These are phyloP conservation scores for Ptychadena robeensis DNA, from an alignment of 2,797 vertebrate species.

Conservation along the genomic window DNA sequence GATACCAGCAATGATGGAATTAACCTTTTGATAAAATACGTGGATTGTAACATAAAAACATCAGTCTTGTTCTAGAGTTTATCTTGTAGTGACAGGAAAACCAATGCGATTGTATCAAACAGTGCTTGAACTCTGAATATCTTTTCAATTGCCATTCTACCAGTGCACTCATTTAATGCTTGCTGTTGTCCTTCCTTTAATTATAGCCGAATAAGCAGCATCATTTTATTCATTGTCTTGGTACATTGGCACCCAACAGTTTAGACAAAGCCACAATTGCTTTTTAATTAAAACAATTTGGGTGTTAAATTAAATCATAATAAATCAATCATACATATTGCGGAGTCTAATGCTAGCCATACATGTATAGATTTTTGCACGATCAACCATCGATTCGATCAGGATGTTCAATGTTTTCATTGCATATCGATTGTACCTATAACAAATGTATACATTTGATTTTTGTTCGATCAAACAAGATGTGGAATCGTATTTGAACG, in stretches of 20 bases:
- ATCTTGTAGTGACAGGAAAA: not conserved
- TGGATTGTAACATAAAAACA: slow-evolving; percentile 1
- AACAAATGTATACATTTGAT: too few species aligned
- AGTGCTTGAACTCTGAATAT: not conserved
- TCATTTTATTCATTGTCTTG: not conserved
- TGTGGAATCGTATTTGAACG: too few species aligned
- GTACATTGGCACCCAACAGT: not conserved
- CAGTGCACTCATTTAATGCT: too few species aligned
- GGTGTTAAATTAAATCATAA: too few species aligned
- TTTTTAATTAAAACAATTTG: not conserved
- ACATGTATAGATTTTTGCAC: too few species aligned
- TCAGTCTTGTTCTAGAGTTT: not conserved
- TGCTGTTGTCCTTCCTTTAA: not conserved
- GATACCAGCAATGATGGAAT: not conserved
- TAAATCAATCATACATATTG: too few species aligned
- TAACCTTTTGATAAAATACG: not conserved
- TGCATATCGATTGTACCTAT: too few species aligned
- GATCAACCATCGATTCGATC: too few species aligned
- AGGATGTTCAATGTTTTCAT: too few species aligned
- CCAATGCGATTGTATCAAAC: not conserved
- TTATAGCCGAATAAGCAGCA: not conserved
- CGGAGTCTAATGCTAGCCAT: too few species aligned
- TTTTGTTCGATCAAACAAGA: too few species aligned
- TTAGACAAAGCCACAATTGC: not conserved
- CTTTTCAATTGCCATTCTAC: too few species aligned